Evolutionary conservation across 2,113 vertebrate genomes (phyloP).

Genomic region (Tachysurus fulvidraco): DNA sequence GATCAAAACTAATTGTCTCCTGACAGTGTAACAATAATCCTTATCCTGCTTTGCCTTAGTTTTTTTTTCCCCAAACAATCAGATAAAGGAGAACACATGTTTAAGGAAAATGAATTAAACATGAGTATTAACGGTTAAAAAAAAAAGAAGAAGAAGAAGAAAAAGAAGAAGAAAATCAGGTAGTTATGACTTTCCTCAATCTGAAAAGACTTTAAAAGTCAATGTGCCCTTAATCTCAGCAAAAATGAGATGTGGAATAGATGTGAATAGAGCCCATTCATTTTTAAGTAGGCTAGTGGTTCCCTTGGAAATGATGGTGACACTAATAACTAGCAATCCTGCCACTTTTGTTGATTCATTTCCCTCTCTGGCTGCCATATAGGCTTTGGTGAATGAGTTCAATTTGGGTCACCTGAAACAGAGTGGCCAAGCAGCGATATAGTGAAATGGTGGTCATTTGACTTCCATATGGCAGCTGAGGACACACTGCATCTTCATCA

Average conservation of each 20-base stretch:
- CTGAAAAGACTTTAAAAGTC: not conserved
- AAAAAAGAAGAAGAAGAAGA: not conserved
- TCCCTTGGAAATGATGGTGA: constrained; percentile 9
- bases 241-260: constrained; percentile 1
- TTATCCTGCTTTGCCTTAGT: not conserved
- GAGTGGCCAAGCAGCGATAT: constrained; percentile 5
- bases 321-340: constrained; percentile 15
- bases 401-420: constrained; percentile 18
- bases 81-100: not conserved
- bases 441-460: constrained; percentile 32
- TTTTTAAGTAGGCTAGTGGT: not conserved
- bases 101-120: not conserved
- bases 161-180: not conserved
- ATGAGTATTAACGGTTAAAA: not conserved
- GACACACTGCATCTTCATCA: constrained; percentile 41
- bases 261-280: constrained; percentile 22
- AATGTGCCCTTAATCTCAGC: not conserved
- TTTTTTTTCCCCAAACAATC: not conserved
- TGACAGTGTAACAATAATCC: constrained; percentile 1
- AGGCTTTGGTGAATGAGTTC: constrained; percentile 18
- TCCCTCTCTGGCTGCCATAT: not conserved
- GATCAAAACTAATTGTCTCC: constrained; percentile 32
- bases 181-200: not conserved
- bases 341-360: constrained; percentile 35
- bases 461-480: constrained; percentile 41